Evolutionary conservation across 1,140 invertebrate species (phyloP).

Genomic region (Riptortus pedestris): DNA sequence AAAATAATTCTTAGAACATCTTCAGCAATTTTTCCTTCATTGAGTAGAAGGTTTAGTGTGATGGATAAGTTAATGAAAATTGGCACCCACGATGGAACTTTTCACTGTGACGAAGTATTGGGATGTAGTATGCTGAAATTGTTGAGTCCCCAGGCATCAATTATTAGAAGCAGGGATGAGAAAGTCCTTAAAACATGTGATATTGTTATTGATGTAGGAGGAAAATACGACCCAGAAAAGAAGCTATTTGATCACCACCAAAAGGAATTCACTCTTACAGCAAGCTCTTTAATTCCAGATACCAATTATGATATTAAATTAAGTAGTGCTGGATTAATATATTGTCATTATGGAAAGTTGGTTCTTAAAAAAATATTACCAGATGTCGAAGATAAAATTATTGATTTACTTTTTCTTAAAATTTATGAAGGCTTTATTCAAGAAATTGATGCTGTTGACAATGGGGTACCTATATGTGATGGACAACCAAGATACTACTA

Average conservation of each 20-base stretch:
- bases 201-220: constrained; percentile 95
- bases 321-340: constrained; percentile 91
- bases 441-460: constrained; percentile 95
- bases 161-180: constrained; percentile 63
- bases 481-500: constrained; percentile 63
- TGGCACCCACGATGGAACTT: constrained; percentile 68
- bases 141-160: constrained; percentile 70
- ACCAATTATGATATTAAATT: constrained; percentile 57
- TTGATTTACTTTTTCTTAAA: constrained; percentile 41
- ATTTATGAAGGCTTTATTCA: constrained; percentile 84
- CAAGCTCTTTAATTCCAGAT: constrained; percentile 45
- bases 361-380: constrained; percentile 53
- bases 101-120: constrained; percentile 94
- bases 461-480: constrained; percentile 73
- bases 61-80: constrained; percentile 39
- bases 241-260: constrained; percentile 94
- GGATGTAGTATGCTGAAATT: constrained; percentile 83
- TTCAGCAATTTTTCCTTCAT: too few relatives aligned
- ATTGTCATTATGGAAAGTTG: constrained; percentile 77
- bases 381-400: constrained; percentile 37
- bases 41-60: too few relatives aligned
- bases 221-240: constrained; percentile 62
- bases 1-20: too few relatives aligned
- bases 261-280: constrained; percentile 54
- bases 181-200: constrained; percentile 69